phyloP scores from a whole-genome alignment of 2,113 vertebrate species.

The Epinephelus lanceolatus region DNA sequence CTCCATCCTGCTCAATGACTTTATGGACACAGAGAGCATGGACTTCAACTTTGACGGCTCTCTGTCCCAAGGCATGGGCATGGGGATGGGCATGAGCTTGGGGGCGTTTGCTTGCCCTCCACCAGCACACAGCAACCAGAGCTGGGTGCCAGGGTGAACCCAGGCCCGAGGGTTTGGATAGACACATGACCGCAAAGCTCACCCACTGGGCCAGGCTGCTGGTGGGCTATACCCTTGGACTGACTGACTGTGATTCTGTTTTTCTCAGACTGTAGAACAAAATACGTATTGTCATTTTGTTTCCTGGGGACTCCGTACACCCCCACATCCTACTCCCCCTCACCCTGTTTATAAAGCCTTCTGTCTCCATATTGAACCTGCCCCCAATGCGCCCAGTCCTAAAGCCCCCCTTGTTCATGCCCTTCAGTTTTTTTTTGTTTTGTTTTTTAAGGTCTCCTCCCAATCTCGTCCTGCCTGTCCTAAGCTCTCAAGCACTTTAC shows the following conservation, averaged over 20 bases:
- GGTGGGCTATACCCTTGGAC: slow-evolving; percentile 69
- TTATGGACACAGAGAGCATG: slow-evolving; percentile 95
- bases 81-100: slow-evolving; percentile 91
- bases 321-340: slow-evolving; percentile 25
- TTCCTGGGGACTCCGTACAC: slow-evolving; percentile 66
- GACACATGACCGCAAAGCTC: slow-evolving; percentile 63
- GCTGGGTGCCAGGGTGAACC: slow-evolving; percentile 93
- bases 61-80: slow-evolving; percentile 91
- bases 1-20: slow-evolving; percentile 96
- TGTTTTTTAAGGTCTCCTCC: slow-evolving; percentile 56
- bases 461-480: slow-evolving; percentile 63
- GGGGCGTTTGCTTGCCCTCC: slow-evolving; percentile 85
- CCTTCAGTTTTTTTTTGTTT: slow-evolving; percentile 61
- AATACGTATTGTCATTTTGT: slow-evolving; percentile 75
- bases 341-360: slow-evolving; percentile 57
- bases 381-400: slow-evolving; percentile 44
- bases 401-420: slow-evolving; percentile 49
- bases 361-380: slow-evolving; percentile 59
- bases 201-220: slow-evolving; percentile 62
- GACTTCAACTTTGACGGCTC: slow-evolving; percentile 97
- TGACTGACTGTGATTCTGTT: slow-evolving; percentile 78
- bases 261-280: slow-evolving; percentile 71
- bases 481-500: slow-evolving; percentile 86
- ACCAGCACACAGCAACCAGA: slow-evolving; percentile 91
- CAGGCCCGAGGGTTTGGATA: slow-evolving; percentile 31